These are phyloP conservation scores for Cuculus canorus DNA, from an alignment of 2,797 vertebrate species.

Conservation along the genomic window DNA sequence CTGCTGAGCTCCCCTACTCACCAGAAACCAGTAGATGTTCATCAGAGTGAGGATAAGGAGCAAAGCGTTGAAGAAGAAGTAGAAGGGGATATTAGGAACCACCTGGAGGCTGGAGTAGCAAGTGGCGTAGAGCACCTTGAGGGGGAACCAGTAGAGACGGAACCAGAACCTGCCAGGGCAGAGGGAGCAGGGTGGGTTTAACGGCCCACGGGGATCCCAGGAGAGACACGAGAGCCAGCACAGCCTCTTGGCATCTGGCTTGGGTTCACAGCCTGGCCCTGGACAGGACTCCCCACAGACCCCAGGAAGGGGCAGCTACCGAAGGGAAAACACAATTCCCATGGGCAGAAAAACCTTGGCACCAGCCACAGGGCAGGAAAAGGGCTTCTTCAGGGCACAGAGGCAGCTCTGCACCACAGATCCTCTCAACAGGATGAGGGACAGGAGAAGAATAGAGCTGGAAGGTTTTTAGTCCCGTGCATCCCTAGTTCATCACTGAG, in stretches of 20 bases:
- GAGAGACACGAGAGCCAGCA: neutral
- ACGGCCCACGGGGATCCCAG: rapidly evolving
- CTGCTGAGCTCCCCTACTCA: conserved; percentile 72
- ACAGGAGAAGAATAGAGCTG: rapidly evolving
- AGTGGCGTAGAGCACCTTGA: conserved; percentile 93
- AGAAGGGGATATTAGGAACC: conserved; percentile 92
- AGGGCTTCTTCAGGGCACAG: neutral
- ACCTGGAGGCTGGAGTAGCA: conserved; percentile 88
- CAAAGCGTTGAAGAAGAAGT: conserved; percentile 96
- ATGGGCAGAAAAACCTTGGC: neutral
- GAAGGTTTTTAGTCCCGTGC: neutral
- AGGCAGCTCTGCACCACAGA: rapidly evolving
- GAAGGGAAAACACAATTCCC: neutral
- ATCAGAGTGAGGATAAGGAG: conserved; percentile 89
- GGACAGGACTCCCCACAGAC: neutral
- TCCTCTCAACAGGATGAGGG: rapidly evolving
- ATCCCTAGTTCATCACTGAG: neutral
- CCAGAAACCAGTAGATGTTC: conserved; percentile 99
- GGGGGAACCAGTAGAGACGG: conserved; percentile 98
- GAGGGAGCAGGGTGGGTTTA: neutral
- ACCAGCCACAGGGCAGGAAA: neutral
- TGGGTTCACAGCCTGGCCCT: neutral
- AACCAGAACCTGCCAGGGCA: conserved; percentile 92
- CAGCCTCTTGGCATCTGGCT: neutral
- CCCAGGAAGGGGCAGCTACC: rapidly evolving